Evolutionary conservation across 2,888 invertebrate genomes (phyloP).

Genomic region (Timandra comae): DNA sequence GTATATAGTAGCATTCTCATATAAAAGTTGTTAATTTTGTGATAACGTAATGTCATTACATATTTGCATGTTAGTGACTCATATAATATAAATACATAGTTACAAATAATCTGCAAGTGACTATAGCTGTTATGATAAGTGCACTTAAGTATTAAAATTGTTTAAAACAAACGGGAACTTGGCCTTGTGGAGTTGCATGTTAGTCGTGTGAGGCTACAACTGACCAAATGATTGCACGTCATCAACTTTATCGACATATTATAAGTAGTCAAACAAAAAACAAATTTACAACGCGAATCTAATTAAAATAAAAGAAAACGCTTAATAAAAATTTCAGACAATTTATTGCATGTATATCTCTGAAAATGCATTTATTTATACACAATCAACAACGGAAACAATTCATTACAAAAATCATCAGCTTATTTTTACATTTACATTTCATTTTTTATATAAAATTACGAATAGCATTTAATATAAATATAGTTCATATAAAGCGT

Average conservation of each 20-base stretch:
- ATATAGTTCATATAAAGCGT: slow-evolving; percentile 56
- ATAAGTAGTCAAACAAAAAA: slow-evolving; percentile 22
- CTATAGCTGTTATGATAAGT: slow-evolving; percentile 74
- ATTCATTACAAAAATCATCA: slow-evolving; percentile 60
- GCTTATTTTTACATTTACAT: slow-evolving; percentile 29
- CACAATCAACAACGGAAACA: slow-evolving; percentile 71
- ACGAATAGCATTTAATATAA: slow-evolving; percentile 59
- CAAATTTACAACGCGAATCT: slow-evolving; percentile 38
- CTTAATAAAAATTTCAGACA: slow-evolving; percentile 64
- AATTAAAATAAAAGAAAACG: slow-evolving; percentile 63
- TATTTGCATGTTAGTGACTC: slow-evolving; percentile 78
- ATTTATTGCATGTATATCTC: slow-evolving; percentile 72
- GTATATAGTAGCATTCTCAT: slow-evolving; percentile 64
- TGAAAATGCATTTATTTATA: slow-evolving; percentile 72
- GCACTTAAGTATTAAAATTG: slow-evolving; percentile 68
- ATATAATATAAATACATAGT: slow-evolving; percentile 76
- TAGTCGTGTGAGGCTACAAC: slow-evolving; percentile 74
- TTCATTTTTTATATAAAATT: slow-evolving; percentile 51
- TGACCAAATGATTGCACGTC: slow-evolving; percentile 67
- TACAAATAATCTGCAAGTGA: slow-evolving; percentile 73
- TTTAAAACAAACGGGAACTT: slow-evolving; percentile 71
- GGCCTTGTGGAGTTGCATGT: slow-evolving; percentile 77
- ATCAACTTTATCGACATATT: slow-evolving; percentile 69
- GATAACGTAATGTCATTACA: slow-evolving; percentile 69
- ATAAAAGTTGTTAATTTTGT: slow-evolving; percentile 62